Conservation (phyloP, 2,797 vertebrate genomes). For the Spondyliosoma cantharus region DNA sequence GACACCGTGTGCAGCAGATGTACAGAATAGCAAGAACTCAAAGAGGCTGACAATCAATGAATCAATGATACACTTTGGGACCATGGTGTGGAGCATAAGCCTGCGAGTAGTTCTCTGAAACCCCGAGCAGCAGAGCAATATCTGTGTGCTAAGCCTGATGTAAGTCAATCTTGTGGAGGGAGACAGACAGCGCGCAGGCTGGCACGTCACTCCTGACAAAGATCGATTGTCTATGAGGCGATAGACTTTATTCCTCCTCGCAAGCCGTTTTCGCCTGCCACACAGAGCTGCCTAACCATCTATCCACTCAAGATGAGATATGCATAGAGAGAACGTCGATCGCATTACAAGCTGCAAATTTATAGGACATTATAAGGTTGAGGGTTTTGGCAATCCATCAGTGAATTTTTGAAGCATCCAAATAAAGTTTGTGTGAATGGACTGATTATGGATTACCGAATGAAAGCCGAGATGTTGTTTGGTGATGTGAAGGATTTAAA, state of each 20-base stretch:
- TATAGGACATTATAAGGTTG: conserved; percentile 43
- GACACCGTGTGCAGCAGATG: conserved; percentile 15
- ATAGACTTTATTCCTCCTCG: conserved; percentile 54
- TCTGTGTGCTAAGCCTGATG: conserved; percentile 49
- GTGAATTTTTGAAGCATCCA: conserved; percentile 25
- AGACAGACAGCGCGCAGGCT: conserved; percentile 44
- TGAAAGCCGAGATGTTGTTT: conserved; percentile 49
- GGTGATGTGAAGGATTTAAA: conserved; percentile 60
- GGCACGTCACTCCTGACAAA: conserved; percentile 59
- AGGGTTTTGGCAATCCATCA: conserved; percentile 47
- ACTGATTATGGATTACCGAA: conserved; percentile 44
- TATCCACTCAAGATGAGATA: conserved; percentile 30
- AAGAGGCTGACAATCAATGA: conserved; percentile 42
- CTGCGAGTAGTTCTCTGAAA: conserved; percentile 42
- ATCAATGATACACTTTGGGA: conserved; percentile 51
- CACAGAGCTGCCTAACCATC: conserved; percentile 37
- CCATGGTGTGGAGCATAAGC: conserved; percentile 36
- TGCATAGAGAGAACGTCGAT: conserved; percentile 45
- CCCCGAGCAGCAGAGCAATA: conserved; percentile 65
- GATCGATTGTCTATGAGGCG: conserved; percentile 57
- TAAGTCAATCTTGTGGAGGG: conserved; percentile 43
- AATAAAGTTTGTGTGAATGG: conserved; percentile 53
- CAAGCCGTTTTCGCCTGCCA: conserved; percentile 27
- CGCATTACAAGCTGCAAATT: conserved; percentile 47
- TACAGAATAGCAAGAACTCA: conserved; percentile 13